Base-by-base conservation (phyloP, 2,113 vertebrate species). In the Sminthopsis crassicaudata region DNA sequence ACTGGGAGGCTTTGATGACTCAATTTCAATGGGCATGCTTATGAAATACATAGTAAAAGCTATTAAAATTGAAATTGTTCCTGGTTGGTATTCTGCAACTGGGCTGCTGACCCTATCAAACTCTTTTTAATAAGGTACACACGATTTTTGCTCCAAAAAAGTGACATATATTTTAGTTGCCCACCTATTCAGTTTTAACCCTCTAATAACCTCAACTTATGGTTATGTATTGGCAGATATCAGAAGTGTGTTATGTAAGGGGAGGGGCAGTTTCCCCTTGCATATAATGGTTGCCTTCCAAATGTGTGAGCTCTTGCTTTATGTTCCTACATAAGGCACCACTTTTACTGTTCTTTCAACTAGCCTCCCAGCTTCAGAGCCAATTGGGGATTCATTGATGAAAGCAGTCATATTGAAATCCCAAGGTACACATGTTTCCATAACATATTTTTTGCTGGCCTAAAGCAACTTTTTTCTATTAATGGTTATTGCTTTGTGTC, bases 11-110 rank as follows among this genome's bases (percentile, higher is more conserved):
- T 99, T 99, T 99, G 99, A 99, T 99, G 99, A 99, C 99, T 99
- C 99, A 99, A 99, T 99, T 99, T 99, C 99, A 99, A 99, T 99
- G 98, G 98, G 98, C 98, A 97, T 98, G 99, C 99, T 99, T 99
- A 99, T 99, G 99, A 99, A 99, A 99, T 99, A 99, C 99, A 99
- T 99, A 99, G 99, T 99, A 99, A 99, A 99, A 99, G 99, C 99
- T 99, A 99, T 99, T 99, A 99, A 99, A 99, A 99, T 99, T 99
- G 99, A 99, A 99, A 99, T 99, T 99, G 99, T 99, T 99, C 99
- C 99, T 99, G 99, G 99, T 99, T 99, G 98, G 99, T 99, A 99
- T 99, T 99, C 97, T 98, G 98, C 98, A 98, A 98, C 98, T 98
- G 97, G 98, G 98, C 98, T 99, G 98, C 98, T 99, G 99, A 99